Conservation (phyloP, 2,113 vertebrate species). For the Embiotoca jacksoni region DNA sequence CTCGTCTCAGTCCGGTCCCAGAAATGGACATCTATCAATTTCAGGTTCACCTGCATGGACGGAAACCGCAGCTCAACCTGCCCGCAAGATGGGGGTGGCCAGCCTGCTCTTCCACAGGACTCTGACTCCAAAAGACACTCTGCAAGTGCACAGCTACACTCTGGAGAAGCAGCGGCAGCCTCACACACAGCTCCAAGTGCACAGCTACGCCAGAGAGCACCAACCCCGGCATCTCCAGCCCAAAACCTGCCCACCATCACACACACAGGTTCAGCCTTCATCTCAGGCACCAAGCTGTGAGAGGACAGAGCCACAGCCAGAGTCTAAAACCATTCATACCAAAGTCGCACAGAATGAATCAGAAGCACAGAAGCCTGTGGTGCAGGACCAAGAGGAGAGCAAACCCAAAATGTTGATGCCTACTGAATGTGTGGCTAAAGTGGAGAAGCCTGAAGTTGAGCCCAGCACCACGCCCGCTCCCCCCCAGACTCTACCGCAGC, state of each 20-base stretch:
- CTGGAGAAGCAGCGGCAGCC: slow-evolving; percentile 66
- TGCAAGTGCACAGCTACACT: slow-evolving; percentile 90
- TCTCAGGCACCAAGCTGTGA: slow-evolving; percentile 21
- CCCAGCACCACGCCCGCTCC: background rate
- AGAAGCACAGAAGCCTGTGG: slow-evolving; percentile 12
- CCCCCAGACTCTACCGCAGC: background rate
- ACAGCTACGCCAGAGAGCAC: slow-evolving; percentile 76
- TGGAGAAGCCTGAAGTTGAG: slow-evolving; percentile 17
- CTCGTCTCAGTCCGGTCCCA: slow-evolving; percentile 50
- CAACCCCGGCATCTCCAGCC: slow-evolving; percentile 67
- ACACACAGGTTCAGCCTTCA: slow-evolving; percentile 23
- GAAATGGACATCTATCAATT: slow-evolving; percentile 74
- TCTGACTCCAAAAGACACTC: slow-evolving; percentile 85
- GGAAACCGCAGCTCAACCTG: slow-evolving; percentile 47
- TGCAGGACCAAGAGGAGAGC: slow-evolving; percentile 17
- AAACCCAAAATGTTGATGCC: background rate
- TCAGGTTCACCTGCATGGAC: slow-evolving; percentile 50
- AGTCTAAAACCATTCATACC: slow-evolving; percentile 7
- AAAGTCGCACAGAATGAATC: slow-evolving; percentile 12
- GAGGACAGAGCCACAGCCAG: slow-evolving; percentile 4
- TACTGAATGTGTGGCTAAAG: background rate
- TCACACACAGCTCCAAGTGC: slow-evolving; percentile 69
- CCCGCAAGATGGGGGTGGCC: slow-evolving; percentile 86
- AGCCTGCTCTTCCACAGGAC: slow-evolving; percentile 87
- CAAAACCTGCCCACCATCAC: slow-evolving; percentile 27